Conservation (phyloP, 2,888 invertebrate genomes). For the Drosophila rellima region DNA sequence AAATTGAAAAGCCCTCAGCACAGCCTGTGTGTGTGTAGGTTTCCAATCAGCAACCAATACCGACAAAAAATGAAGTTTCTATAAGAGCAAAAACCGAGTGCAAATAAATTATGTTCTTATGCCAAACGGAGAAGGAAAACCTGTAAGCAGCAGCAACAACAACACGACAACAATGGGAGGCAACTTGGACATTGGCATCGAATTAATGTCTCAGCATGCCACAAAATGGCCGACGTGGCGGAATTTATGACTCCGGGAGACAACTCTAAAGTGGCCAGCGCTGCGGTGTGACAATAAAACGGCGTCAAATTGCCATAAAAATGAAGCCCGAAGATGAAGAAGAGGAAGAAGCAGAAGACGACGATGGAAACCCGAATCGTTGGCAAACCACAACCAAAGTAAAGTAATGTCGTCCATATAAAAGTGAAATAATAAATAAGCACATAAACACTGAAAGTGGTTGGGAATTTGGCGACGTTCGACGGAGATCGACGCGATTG, state of each 20-base stretch:
- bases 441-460: constrained; percentile 56
- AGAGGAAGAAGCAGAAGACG: not conserved
- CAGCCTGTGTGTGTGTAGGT: constrained; percentile 35
- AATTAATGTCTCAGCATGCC: constrained; percentile 79
- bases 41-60: constrained; percentile 67
- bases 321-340: constrained; percentile 39
- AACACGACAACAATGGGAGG: constrained; percentile 14
- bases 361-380: constrained; percentile 51
- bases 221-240: constrained; percentile 77
- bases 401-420: constrained; percentile 55
- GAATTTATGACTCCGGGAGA: constrained; percentile 76
- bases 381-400: constrained; percentile 55
- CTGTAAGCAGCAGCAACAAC: constrained; percentile 40
- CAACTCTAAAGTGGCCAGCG: constrained; percentile 79
- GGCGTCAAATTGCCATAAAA: constrained; percentile 82
- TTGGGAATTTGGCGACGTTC: constrained; percentile 14
- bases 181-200: constrained; percentile 65
- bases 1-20: constrained; percentile 70
- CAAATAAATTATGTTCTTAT: constrained; percentile 72
- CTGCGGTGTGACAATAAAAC: constrained; percentile 78
- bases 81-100: constrained; percentile 55
- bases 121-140: constrained; percentile 37
- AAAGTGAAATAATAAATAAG: constrained; percentile 81
- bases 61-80: constrained; percentile 69
- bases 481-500: not conserved